Conservation (phyloP, 2,113 vertebrate genomes). For the Podarcis raffonei region DNA sequence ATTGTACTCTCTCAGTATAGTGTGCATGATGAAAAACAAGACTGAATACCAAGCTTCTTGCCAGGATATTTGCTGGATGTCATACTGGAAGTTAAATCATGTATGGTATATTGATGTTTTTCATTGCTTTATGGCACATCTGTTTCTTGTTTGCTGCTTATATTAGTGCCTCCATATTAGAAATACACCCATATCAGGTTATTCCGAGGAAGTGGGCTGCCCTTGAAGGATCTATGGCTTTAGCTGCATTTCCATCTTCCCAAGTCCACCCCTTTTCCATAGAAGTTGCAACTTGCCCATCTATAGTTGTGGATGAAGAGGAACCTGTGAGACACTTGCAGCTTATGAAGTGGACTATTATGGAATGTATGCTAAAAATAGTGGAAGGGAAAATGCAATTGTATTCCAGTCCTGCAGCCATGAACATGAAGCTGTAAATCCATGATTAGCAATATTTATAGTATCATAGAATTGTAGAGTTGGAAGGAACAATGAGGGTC, state of each 20-base stretch:
- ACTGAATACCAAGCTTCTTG: not conserved
- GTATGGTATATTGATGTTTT: conserved; percentile 1
- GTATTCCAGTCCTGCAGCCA: not conserved
- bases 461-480: too few relatives aligned
- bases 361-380: not conserved
- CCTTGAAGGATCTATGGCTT: not conserved
- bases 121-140: conserved; percentile 2
- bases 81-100: not conserved
- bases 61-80: conserved; percentile 5
- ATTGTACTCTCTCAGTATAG: not conserved
- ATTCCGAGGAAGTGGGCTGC: not conserved
- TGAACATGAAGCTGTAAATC: not conserved
- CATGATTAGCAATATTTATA: not conserved
- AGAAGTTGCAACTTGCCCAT: not conserved
- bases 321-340: not conserved
- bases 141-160: conserved; percentile 27
- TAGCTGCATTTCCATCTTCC: not conserved
- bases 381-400: not conserved
- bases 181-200: not conserved
- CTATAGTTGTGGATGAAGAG: not conserved
- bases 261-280: too few relatives aligned
- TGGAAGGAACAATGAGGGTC: too few relatives aligned
- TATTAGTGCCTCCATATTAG: not conserved
- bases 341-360: not conserved
- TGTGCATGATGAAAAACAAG: not conserved